Evolutionary conservation across 1,140 invertebrate species (phyloP).

Genomic region (Drosophila carrolli): DNA sequence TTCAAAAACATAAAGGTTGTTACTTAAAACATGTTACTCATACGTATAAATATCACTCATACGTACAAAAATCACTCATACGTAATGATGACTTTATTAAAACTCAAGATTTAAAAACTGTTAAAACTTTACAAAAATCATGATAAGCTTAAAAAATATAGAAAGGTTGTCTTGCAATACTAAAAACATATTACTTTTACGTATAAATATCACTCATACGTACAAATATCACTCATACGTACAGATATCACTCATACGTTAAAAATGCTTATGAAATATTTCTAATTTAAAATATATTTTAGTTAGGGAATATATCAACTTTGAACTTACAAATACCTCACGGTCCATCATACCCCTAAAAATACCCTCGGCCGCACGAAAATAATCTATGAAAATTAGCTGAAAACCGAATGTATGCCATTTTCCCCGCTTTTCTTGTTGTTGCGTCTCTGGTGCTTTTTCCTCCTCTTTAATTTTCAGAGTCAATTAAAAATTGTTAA

Average conservation of each 20-base stretch:
- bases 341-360: background rate
- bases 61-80: background rate
- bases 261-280: no score
- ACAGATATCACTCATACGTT: background rate
- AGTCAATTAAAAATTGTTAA: conserved; percentile 82
- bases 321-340: no score
- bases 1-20: no score
- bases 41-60: background rate
- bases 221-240: background rate
- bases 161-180: no score
- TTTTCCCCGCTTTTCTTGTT: conserved; percentile 41
- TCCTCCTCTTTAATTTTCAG: conserved; percentile 68
- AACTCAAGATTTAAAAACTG: no score
- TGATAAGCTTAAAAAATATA: no score
- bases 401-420: conserved; percentile 53
- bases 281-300: no score
- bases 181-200: no score
- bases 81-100: no score
- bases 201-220: background rate
- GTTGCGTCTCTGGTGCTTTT: conserved; percentile 9
- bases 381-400: conserved; percentile 66
- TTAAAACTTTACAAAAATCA: no score
- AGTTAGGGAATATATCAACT: no score
- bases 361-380: conserved; percentile 25
- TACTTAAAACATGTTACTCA: no score